Percentiles rank a stretch among this genome's conserved stretches.
Conservation (phyloP, 30 jellyfish, hydroid and myxozoan genomes). For the Sanderia malayensis region DNA sequence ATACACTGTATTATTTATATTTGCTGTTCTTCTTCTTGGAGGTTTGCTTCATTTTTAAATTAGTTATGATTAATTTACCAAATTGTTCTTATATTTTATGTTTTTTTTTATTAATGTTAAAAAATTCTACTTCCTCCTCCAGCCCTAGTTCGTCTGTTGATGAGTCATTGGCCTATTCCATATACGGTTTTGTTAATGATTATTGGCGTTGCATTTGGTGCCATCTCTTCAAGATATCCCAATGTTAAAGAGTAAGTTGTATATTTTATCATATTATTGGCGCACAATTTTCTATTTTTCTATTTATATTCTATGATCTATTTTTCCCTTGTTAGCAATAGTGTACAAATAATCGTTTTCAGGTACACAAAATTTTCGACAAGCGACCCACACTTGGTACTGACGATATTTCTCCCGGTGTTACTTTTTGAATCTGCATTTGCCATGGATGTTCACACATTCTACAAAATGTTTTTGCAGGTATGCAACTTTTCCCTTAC, state of each 20-base stretch:
- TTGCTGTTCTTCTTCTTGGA: constrained; percentile 70
- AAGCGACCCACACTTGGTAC: constrained; percentile 73
- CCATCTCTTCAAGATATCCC: constrained; percentile 65
- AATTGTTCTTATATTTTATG: no score
- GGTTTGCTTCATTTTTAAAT: constrained; percentile 44
- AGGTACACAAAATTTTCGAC: constrained; percentile 81
- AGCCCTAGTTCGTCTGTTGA: constrained; percentile 88
- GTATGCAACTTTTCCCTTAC: constrained; percentile 31
- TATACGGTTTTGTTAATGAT: constrained; percentile 78
- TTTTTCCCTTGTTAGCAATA: no score
- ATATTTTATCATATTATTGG: no score
- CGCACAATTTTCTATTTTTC: no score
- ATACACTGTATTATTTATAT: constrained; percentile 61
- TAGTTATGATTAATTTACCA: no score
- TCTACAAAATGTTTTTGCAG: constrained; percentile 86
- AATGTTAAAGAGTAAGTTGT: constrained; percentile 68
- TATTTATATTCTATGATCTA: no score
- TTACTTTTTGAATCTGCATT: constrained; percentile 90
- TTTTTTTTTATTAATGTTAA: no score
- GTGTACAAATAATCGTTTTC: no score
- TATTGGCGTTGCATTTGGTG: constrained; percentile 80
- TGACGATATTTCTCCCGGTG: constrained; percentile 85
- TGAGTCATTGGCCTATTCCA: constrained; percentile 85
- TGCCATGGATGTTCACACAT: constrained; percentile 95
- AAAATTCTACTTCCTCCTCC: no score